Evolutionary conservation across 2,797 vertebrate genomes (phyloP).

Genomic region (Microchirus variegatus): DNA sequence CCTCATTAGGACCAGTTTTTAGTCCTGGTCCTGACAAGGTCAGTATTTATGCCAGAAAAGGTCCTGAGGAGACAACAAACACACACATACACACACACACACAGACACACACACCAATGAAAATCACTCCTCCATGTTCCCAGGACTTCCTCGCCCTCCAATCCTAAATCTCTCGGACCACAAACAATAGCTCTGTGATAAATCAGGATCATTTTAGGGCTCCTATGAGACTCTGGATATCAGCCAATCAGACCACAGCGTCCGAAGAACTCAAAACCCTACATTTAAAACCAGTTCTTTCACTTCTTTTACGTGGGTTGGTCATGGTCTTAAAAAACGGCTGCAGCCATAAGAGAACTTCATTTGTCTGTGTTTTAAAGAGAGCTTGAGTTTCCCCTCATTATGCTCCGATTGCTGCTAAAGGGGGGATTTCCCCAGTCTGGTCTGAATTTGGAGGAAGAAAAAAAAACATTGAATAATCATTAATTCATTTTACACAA

Average conservation of each 20-base stretch:
- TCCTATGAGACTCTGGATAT: constrained; percentile 11
- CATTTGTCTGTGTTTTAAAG: neutral
- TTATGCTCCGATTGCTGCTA: constrained; percentile 1
- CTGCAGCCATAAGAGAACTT: neutral
- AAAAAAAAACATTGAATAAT: too few species aligned
- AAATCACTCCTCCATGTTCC: constrained; percentile 13
- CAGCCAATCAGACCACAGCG: constrained; percentile 13
- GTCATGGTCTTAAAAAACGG: neutral
- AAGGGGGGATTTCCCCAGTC: neutral
- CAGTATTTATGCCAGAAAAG: too few species aligned
- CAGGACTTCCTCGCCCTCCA: constrained; percentile 25
- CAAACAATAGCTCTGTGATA: constrained; percentile 1
- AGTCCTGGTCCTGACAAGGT: too few species aligned
- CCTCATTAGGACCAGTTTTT: too few species aligned
- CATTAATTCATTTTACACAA: too few species aligned
- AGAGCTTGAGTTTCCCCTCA: neutral
- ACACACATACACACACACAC: neutral
- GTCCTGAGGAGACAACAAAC: neutral
- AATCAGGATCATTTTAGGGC: neutral
- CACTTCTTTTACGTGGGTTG: neutral
- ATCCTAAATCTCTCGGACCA: constrained; percentile 9
- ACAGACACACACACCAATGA: neutral
- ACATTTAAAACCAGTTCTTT: constrained; percentile 4
- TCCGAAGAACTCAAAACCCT: constrained; percentile 11
- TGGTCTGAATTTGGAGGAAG: neutral